A percentile compares a stretch with the other conserved stretches of the same genome.
Evolutionary conservation across 2,888 invertebrate genomes (phyloP).

Genomic region (Coelopa pilipes): DNA sequence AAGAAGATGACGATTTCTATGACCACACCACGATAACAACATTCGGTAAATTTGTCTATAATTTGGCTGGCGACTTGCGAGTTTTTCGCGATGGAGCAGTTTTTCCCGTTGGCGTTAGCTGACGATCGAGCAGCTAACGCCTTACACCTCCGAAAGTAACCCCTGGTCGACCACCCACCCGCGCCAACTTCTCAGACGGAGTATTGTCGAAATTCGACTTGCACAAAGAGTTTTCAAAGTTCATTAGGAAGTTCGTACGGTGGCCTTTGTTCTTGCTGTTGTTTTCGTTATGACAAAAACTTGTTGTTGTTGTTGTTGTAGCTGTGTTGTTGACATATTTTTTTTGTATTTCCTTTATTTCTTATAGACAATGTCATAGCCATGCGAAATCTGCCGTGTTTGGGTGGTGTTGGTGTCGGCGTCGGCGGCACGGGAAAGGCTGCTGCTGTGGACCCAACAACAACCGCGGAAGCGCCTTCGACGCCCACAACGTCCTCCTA

Average conservation of each 20-base stretch:
- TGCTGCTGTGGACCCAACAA: conserved; percentile 56
- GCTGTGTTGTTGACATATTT: not conserved
- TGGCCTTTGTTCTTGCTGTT: conserved; percentile 8
- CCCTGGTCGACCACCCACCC: no score
- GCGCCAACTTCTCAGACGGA: no score
- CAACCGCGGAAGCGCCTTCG: conserved; percentile 55
- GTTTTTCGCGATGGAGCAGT: no score
- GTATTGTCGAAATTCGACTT: no score
- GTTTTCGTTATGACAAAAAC: conserved; percentile 10
- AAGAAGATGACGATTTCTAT: no score
- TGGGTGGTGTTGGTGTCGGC: conserved; percentile 51
- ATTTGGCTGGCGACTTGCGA: no score
- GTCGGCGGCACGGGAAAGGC: conserved; percentile 47
- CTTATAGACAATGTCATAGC: conserved; percentile 66
- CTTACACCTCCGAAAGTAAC: no score
- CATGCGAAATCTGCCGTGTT: conserved; percentile 65
- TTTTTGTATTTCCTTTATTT: conserved; percentile 43
- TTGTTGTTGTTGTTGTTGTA: not conserved
- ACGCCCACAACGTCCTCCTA: conserved; percentile 61
- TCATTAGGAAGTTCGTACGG: not conserved
- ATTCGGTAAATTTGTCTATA: no score
- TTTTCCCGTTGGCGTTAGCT: no score
- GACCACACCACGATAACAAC: no score
- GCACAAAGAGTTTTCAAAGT: not conserved
- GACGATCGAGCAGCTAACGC: no score